Evolutionary conservation across 2,113 vertebrate genomes (phyloP).

Genomic region (Apteryx owenii): DNA sequence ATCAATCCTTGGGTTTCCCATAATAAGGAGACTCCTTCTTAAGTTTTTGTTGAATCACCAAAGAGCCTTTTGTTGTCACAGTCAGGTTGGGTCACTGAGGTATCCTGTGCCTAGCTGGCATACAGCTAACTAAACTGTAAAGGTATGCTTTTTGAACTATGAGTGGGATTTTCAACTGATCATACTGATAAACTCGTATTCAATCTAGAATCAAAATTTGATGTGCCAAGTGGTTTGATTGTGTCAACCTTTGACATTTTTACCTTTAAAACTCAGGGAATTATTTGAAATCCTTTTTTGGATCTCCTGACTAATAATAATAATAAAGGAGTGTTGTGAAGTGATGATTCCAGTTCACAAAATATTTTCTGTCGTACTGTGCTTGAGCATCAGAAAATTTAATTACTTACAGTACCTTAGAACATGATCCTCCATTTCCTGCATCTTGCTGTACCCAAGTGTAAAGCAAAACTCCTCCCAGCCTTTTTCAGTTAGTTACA

Average conservation of each 20-base stretch:
- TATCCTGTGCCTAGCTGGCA: background rate
- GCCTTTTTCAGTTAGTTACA: background rate
- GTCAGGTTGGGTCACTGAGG: background rate
- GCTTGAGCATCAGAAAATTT: background rate
- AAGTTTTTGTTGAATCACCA: background rate
- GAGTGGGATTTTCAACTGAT: constrained; percentile 19
- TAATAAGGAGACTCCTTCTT: background rate
- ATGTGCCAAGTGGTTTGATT: background rate
- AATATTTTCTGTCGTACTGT: background rate
- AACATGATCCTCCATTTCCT: background rate
- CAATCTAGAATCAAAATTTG: background rate
- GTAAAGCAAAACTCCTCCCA: background rate
- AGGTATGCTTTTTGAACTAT: constrained; percentile 2
- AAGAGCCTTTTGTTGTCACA: background rate
- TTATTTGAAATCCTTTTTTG: background rate
- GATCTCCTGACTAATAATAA: background rate
- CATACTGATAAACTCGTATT: background rate
- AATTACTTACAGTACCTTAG: background rate
- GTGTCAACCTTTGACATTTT: background rate
- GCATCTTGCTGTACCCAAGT: background rate
- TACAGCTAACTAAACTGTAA: constrained; percentile 9
- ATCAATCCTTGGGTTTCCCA: background rate
- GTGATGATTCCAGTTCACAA: background rate
- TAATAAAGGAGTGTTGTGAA: background rate
- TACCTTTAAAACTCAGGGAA: background rate